phyloP scores from a whole-genome alignment of 2,888 invertebrate genomes.

The Arctia plantaginis region DNA sequence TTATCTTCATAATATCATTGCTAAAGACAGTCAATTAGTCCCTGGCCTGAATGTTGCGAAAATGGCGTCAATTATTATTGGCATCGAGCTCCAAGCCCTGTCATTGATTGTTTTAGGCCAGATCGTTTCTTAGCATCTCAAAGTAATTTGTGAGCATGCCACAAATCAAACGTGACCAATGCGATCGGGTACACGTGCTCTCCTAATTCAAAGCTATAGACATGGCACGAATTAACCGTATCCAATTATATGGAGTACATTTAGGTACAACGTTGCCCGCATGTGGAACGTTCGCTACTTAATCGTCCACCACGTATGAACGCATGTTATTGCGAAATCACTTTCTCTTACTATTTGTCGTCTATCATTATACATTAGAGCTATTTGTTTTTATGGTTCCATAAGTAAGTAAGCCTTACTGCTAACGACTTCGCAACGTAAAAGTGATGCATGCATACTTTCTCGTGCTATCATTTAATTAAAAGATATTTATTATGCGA shows the following conservation, averaged over 20 bases:
- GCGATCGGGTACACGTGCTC: conserved; percentile 31
- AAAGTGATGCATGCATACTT: conserved; percentile 40
- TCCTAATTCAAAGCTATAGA: conserved; percentile 23
- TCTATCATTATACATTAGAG: conserved; percentile 44
- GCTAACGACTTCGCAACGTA: conserved; percentile 32
- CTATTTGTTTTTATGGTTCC: conserved; percentile 47
- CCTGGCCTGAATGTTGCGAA: conserved; percentile 28
- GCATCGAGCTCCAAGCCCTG: conserved; percentile 13
- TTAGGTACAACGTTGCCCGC: conserved; percentile 52
- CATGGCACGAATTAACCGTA: conserved; percentile 33
- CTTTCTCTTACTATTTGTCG: conserved; percentile 76
- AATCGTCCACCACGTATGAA: conserved; percentile 48
- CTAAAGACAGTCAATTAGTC: conserved; percentile 22
- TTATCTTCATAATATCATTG: background rate
- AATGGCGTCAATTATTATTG: conserved; percentile 35
- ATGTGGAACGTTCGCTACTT: conserved; percentile 49
- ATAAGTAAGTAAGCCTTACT: conserved; percentile 23
- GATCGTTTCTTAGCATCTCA: conserved; percentile 32
- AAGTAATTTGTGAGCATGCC: conserved; percentile 16
- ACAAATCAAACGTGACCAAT: conserved; percentile 35
- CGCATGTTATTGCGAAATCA: conserved; percentile 74
- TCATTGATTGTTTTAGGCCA: conserved; percentile 42
- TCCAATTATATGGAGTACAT: conserved; percentile 53
- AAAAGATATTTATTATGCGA: conserved; percentile 9
- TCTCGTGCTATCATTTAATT: conserved; percentile 46